A percentile compares a stretch with the other conserved stretches of the same genome.
These are phyloP conservation scores for Rhyacichthys aspro DNA, from an alignment of 2,797 vertebrate genomes.

Conservation along the genomic window DNA sequence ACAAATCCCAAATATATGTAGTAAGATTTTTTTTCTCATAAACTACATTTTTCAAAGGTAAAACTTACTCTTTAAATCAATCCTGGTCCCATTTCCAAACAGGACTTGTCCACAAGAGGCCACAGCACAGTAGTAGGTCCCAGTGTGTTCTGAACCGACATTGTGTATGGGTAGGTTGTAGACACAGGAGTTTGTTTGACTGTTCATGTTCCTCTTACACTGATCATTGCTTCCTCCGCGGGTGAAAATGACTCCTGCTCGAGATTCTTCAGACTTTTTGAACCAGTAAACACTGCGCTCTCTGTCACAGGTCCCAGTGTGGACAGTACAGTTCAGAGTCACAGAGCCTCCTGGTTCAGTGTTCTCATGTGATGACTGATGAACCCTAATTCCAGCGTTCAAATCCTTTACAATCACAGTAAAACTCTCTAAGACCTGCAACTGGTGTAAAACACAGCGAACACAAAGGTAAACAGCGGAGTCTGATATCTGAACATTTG, in stretches of 20 bases:
- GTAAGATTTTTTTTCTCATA: neutral
- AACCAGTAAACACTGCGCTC: conserved; percentile 60
- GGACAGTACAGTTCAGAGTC: conserved; percentile 50
- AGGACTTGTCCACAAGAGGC: conserved; percentile 50
- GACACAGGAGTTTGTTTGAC: conserved; percentile 34
- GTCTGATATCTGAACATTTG: conserved; percentile 25
- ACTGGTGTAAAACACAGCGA: neutral
- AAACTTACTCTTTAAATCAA: conserved; percentile 16
- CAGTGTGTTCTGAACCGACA: conserved; percentile 19
- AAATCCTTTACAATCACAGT: neutral
- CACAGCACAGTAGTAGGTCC: conserved; percentile 61
- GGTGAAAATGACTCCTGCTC: conserved; percentile 43
- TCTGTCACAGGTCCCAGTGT: conserved; percentile 42
- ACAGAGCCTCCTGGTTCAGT: conserved; percentile 35
- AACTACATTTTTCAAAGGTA: neutral
- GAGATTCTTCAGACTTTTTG: conserved; percentile 30
- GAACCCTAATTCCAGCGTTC: conserved; percentile 8
- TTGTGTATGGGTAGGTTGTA: conserved; percentile 32
- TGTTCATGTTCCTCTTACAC: no score
- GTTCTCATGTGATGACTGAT: conserved; percentile 20
- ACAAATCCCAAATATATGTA: no score
- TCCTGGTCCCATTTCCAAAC: conserved; percentile 38
- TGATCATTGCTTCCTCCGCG: conserved; percentile 18
- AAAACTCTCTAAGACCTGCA: neutral
- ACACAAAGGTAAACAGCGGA: conserved; percentile 44